Base-by-base conservation (phyloP, 1,140 invertebrate genomes). In the Amphibalanus amphitrite region DNA sequence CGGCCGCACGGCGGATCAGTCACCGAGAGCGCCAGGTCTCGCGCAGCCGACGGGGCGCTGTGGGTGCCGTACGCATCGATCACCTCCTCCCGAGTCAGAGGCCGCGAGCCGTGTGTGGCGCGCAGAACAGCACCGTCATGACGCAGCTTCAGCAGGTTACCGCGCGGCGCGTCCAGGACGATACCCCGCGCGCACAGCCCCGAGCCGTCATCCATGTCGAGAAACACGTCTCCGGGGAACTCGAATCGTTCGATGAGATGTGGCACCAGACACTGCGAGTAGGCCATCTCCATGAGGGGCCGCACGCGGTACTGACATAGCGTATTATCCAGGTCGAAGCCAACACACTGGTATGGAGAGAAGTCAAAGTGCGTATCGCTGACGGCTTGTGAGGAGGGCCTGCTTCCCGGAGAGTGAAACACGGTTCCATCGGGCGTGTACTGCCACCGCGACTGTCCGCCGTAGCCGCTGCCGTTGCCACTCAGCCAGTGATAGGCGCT, bases 241-340 rank as follows among this genome's bases (percentile, higher is more conserved):
- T 38, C 33, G 33, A 38, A 38, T 3, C 23, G 23, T 26, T 23
- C 23, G 3, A 26, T 6, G 23, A 65, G 26, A 23, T n/a, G 26
- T 23, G 64, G 64, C 64, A 26, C 64, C 4, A 65, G 64, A 23
- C 64, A 65, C 64, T 65, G 23, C 23, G 23, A 6, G 64, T 65
- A 65, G 64, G 26, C 26, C 64, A 65, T 65, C 64, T 23, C 23
- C 64, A 65, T 23, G 6, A 65, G 64, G 3, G 64, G 23, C 64
- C 6, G 4, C 20, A 65, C 23, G 23, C 78, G 78, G 67, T 80
- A 81, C 69, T 77, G 77, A 0, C 76, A 77, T 10, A 81, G 69
- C 3, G 80, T 81, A 73, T 79, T 76, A 72, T 81, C 80, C 64
- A 81, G 72, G 74, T 81, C 80, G 76, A 81, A 80, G 25, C 79